phyloP scores from a whole-genome alignment of 2,797 vertebrate species.

The Lophius americanus region DNA sequence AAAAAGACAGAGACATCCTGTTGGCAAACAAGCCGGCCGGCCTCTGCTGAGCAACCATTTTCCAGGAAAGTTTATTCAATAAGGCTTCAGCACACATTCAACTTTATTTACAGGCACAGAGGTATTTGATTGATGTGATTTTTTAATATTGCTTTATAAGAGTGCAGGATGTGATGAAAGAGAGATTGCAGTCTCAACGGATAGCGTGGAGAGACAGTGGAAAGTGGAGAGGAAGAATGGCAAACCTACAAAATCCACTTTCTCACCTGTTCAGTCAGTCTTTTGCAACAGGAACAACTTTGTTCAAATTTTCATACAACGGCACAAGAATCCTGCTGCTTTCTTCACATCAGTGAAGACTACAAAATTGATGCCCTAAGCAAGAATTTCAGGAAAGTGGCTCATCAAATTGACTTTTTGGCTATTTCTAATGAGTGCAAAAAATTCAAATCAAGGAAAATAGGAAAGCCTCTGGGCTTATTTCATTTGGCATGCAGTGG shows the following conservation, averaged over 20 bases:
- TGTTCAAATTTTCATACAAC: constrained; percentile 10
- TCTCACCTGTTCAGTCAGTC: constrained; percentile 18
- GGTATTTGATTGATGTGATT: constrained; percentile 4
- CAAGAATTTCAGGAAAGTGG: background rate
- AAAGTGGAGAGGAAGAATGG: constrained; percentile 1
- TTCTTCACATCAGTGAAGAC: constrained; percentile 2
- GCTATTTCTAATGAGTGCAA: background rate
- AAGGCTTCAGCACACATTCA: constrained; percentile 26
- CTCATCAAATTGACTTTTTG: constrained; percentile 17
- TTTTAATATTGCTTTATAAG: constrained; percentile 13
- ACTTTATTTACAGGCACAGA: constrained; percentile 13
- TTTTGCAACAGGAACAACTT: constrained; percentile 10
- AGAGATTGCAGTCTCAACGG: constrained; percentile 15
- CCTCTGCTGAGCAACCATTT: no score
- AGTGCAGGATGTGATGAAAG: constrained; percentile 6
- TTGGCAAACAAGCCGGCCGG: constrained; percentile 22
- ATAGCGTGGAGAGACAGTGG: constrained; percentile 13
- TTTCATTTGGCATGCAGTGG: constrained; percentile 23
- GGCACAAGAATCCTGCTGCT: constrained; percentile 9
- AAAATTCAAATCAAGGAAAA: background rate
- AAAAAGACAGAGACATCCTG: constrained; percentile 30
- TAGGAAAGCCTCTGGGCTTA: background rate
- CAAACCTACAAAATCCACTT: constrained; percentile 18
- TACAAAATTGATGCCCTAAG: constrained; percentile 12
- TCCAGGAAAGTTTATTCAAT: constrained; percentile 3